Evolutionary conservation across 2,113 vertebrate genomes (phyloP), one percentile per base, ranked within the genome.

Genomic region (Xyrauchen texanus): DNA sequence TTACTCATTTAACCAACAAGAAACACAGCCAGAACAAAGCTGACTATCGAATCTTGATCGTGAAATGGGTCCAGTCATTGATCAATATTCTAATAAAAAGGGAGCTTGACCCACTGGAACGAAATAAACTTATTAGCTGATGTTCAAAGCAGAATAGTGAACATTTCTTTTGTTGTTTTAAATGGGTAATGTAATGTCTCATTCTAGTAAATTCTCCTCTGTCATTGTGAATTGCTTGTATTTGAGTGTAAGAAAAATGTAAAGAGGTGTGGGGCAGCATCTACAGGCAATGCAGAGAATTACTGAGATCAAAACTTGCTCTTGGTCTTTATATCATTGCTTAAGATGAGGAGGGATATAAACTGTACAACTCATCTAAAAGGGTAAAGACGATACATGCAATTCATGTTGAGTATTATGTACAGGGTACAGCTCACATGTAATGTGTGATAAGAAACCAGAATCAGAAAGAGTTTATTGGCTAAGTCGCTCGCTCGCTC

Each of bases 181-280:
- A 53, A 69, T 68, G 34, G 34, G 13, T 34, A 53, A 53, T 16
- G n/a, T 13, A 57, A 58, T 4, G n/a, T 34, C 15, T 63, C 46
- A 74, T 15, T 63, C 9, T 12, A 5, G 15, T 7, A 49, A 1
- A 49, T 49, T 62, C 7, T 9, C 46, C 5, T 61, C 21, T 61
- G 42, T 47, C 45, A 60, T 7, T 45, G 57, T 61, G 15, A 9
- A 15, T 15, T 13, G 58, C 0, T n/a, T 34, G 11, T 34, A 15
- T 63, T 15, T 42, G 34, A 71, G 55, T 58, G 55, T 7, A 6
- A 55, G 57, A 10, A 5, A 2, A 34, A 34, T 34, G 47, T 72
- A 7, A n/a, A 60, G 55, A 74, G 12, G 69, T 64, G 15, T 80
- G 68, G 82, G 81, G 71, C 76, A 64, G 80, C 88, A 82, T 61